These are phyloP conservation scores for Plutella xylostella DNA, from an alignment of 2,888 invertebrate species.

Conservation along the genomic window DNA sequence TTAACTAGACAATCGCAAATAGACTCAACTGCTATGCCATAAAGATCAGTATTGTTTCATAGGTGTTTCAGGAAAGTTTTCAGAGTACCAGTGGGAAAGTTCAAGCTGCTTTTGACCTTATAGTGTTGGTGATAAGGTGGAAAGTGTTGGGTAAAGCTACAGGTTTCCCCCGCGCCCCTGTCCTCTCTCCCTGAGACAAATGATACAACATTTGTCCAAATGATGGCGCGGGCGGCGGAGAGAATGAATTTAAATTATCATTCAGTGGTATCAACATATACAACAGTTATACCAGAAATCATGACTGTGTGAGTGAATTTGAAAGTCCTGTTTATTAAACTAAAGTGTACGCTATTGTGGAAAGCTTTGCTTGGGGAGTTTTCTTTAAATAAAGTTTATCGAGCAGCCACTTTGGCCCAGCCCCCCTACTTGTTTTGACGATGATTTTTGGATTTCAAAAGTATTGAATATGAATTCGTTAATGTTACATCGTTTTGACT, in stretches of 20 bases:
- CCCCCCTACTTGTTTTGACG: too few species aligned
- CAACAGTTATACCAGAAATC: slow-evolving; percentile 54
- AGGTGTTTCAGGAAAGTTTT: slow-evolving; percentile 45
- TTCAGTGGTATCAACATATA: slow-evolving; percentile 65
- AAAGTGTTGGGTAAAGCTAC: slow-evolving; percentile 24
- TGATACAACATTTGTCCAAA: slow-evolving; percentile 71
- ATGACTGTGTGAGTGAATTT: slow-evolving; percentile 35
- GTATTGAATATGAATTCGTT: too few species aligned
- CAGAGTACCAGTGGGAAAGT: slow-evolving; percentile 40
- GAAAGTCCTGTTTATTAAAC: slow-evolving; percentile 10
- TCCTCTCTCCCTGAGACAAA: slow-evolving; percentile 62
- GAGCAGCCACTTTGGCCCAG: too few species aligned
- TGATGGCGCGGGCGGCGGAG: slow-evolving; percentile 71
- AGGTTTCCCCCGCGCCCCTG: slow-evolving; percentile 35
- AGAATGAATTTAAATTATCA: slow-evolving; percentile 73
- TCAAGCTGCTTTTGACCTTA: slow-evolving; percentile 14
- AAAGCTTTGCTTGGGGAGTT: background rate
- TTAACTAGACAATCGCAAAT: slow-evolving; percentile 30
- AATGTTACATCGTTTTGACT: too few species aligned
- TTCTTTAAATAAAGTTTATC: slow-evolving; percentile 16
- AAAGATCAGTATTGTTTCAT: slow-evolving; percentile 39
- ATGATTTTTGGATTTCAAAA: too few species aligned
- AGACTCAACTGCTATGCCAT: slow-evolving; percentile 29
- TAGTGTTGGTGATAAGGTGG: slow-evolving; percentile 24
- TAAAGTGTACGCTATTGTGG: background rate